Conservation (phyloP, 2,113 vertebrate genomes). For the human (Homo sapiens) region GRCh38 chrX:17365001-17365500, state of each 20-base stretch:
- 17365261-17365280: background rate
- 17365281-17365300: background rate
- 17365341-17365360: background rate
- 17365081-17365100: slow-evolving; percentile 29
- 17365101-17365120: slow-evolving; percentile 43
- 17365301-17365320: background rate
- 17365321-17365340: background rate
- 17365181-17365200: background rate
- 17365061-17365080: background rate
- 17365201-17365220: slow-evolving; percentile 5
- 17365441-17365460: background rate
- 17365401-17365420: background rate
- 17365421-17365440: background rate
- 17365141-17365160: slow-evolving; percentile 34
- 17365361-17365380: background rate
- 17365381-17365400: background rate
- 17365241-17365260: background rate
- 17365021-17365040: background rate
- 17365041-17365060: background rate
- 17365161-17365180: slow-evolving; percentile 5
- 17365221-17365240: background rate
- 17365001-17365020: slow-evolving; percentile 11
- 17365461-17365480: background rate
- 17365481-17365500: background rate
- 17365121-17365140: slow-evolving; percentile 49